Percentiles rank a stretch among this genome's conserved stretches.
Evolutionary conservation across 37 sponge, comb jelly and placozoan species (phyloP).

Genomic region (Bolinopsis microptera): DNA sequence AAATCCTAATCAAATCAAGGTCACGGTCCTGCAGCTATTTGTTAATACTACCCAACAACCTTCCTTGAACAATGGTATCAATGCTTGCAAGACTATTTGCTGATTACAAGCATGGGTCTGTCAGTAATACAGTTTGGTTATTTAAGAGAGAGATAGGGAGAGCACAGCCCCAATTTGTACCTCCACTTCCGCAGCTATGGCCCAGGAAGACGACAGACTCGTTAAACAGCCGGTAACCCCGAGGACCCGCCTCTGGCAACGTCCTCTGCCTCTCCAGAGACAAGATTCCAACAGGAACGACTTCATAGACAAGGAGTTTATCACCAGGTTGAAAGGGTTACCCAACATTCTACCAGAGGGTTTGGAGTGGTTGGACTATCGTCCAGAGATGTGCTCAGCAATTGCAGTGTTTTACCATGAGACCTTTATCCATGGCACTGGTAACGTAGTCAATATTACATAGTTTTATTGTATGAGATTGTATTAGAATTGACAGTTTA

Average conservation of each 20-base stretch:
- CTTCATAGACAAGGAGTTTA: background rate
- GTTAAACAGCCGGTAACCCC: background rate
- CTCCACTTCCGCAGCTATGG: background rate
- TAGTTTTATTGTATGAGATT: too few species aligned
- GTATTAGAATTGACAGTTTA: too few species aligned
- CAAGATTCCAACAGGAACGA: conserved; percentile 4
- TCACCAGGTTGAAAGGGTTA: background rate
- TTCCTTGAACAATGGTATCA: too few species aligned
- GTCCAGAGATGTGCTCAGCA: background rate
- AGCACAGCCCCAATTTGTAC: background rate
- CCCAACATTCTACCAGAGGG: conserved; percentile 33
- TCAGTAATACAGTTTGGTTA: background rate
- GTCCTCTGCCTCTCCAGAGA: conserved; percentile 8
- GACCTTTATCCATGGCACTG: background rate
- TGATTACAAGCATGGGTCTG: background rate
- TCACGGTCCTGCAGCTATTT: too few species aligned
- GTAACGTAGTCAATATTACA: background rate
- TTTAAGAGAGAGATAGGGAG: too few species aligned
- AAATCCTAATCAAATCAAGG: background rate
- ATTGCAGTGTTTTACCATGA: background rate
- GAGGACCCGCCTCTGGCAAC: background rate
- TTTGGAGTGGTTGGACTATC: conserved; percentile 9
- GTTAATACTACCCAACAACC: too few species aligned
- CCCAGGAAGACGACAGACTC: background rate
- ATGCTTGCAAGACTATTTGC: too few species aligned